phyloP scores from a whole-genome alignment of 2,888 invertebrate genomes.

The Lasioglossum figueresi region DNA sequence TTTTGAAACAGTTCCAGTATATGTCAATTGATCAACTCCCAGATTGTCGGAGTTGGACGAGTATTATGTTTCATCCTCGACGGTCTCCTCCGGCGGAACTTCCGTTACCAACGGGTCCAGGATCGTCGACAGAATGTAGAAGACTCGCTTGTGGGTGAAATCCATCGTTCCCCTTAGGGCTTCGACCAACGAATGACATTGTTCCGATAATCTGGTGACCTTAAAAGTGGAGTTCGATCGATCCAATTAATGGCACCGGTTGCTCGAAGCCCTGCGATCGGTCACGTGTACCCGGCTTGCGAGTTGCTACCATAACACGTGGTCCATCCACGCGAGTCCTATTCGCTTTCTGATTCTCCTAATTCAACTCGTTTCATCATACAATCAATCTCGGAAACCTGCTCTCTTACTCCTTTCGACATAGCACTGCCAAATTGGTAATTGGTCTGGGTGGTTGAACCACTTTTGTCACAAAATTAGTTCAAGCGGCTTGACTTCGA shows the following conservation, averaged over 20 bases:
- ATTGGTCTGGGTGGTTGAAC: neutral
- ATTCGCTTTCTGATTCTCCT: neutral
- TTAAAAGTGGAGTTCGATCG: constrained; percentile 71
- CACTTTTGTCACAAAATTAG: neutral
- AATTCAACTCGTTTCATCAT: neutral
- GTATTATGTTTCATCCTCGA: constrained; percentile 64
- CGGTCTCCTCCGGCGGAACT: constrained; percentile 64
- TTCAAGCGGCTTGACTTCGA: neutral
- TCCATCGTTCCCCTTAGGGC: constrained; percentile 75
- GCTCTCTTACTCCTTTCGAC: neutral
- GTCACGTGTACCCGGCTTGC: constrained; percentile 63
- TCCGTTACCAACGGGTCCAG: constrained; percentile 66
- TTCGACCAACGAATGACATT: constrained; percentile 70
- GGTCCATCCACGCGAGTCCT: constrained; percentile 36
- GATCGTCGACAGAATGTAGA: constrained; percentile 77
- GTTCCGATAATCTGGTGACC: constrained; percentile 73
- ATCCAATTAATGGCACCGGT: constrained; percentile 75
- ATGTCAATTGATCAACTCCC: neutral
- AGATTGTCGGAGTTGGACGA: neutral
- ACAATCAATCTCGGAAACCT: neutral
- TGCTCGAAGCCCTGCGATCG: constrained; percentile 75
- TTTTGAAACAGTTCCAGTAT: neutral
- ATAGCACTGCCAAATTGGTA: neutral
- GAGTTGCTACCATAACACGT: constrained; percentile 48
- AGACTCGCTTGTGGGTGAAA: constrained; percentile 78